These are phyloP conservation scores for Zeuzera pyrina DNA, from an alignment of 2,888 invertebrate genomes.

Conservation along the genomic window DNA sequence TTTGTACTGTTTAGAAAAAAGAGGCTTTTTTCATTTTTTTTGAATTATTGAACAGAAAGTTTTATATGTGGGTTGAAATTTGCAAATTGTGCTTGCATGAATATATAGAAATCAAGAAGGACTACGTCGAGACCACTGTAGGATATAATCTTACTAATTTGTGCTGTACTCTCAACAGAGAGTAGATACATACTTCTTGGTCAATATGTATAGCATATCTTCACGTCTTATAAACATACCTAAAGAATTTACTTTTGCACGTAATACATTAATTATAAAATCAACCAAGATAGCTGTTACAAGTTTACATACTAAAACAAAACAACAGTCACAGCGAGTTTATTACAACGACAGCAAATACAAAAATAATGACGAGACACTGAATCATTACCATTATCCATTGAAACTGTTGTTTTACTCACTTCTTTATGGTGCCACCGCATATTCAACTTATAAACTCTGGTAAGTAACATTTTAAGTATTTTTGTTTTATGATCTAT, in stretches of 20 bases:
- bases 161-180: too few relatives aligned
- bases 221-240: constrained; percentile 34
- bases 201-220: constrained; percentile 36
- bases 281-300: constrained; percentile 20
- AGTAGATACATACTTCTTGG: too few relatives aligned
- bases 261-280: constrained; percentile 24
- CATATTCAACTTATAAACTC: constrained; percentile 44
- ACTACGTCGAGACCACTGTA: too few relatives aligned
- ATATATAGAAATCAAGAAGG: too few relatives aligned
- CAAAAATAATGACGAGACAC: constrained; percentile 17
- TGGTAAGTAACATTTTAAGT: too few relatives aligned
- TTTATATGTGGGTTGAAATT: too few relatives aligned
- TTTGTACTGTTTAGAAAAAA: too few relatives aligned
- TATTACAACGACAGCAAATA: constrained; percentile 24
- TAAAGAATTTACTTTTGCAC: constrained; percentile 25
- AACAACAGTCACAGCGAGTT: constrained; percentile 15
- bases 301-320: constrained; percentile 19
- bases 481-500: too few relatives aligned
- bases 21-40: too few relatives aligned
- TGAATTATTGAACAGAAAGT: too few relatives aligned
- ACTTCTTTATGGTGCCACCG: constrained; percentile 38
- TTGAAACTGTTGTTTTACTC: constrained; percentile 43
- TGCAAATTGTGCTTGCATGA: too few relatives aligned
- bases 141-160: too few relatives aligned
- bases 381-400: constrained; percentile 19